phyloP scores from a whole-genome alignment of 2,113 vertebrate genomes.

The Lagopus muta region DNA sequence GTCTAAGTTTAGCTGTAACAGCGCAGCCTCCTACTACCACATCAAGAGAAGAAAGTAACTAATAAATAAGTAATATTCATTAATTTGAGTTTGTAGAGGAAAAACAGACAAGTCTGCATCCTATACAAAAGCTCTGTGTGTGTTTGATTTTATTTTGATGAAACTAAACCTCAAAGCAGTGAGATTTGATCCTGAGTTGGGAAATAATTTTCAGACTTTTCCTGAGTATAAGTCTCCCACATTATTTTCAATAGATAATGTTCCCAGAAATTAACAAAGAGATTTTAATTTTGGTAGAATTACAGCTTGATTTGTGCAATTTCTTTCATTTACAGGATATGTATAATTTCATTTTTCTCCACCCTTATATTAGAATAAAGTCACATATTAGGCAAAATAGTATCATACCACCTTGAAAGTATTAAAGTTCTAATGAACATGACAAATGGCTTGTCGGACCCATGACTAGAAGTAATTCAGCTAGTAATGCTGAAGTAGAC shows the following conservation, averaged over 20 bases:
- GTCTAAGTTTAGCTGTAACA: not conserved
- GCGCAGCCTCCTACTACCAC: not conserved
- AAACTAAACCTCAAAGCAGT: not conserved
- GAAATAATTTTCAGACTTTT: not conserved
- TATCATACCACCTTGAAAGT: not conserved
- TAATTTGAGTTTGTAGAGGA: not conserved
- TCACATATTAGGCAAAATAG: not conserved
- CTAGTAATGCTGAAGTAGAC: fast-evolving
- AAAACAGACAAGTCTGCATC: not conserved
- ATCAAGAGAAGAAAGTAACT: not conserved
- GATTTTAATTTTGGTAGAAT: not conserved
- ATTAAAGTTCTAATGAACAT: not conserved
- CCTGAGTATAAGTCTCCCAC: not conserved
- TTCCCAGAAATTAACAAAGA: not conserved
- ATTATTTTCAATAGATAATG: not conserved
- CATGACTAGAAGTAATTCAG: not conserved
- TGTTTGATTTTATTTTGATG: not conserved
- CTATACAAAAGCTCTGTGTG: not conserved
- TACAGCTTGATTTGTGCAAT: not conserved
- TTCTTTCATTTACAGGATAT: not conserved
- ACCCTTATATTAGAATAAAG: not conserved
- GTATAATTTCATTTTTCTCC: not conserved
- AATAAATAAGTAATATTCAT: not conserved
- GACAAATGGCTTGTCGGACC: not conserved
- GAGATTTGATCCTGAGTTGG: not conserved